Evolutionary conservation across 2,797 vertebrate genomes (phyloP).

Genomic region (Tapirus indicus): DNA sequence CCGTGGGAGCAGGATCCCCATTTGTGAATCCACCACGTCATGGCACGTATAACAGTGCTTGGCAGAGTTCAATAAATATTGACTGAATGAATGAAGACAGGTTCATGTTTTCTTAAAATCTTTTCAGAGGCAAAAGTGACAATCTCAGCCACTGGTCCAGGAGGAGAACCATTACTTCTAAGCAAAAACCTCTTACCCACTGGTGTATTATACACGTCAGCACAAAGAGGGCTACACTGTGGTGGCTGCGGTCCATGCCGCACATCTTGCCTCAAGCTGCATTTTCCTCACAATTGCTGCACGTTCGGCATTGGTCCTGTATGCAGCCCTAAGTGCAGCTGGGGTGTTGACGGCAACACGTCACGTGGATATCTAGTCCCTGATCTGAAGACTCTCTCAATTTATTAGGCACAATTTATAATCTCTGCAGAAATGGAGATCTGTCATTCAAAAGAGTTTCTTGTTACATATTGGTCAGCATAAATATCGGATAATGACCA

Average conservation of each 20-base stretch:
- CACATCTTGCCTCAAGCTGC: neutral
- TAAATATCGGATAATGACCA: neutral
- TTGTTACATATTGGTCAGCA: neutral
- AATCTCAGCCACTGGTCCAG: neutral
- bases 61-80: neutral
- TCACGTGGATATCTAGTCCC: neutral
- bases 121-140: neutral
- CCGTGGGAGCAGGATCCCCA: neutral
- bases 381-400: neutral
- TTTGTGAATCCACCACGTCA: neutral
- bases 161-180: neutral
- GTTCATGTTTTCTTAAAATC: neutral
- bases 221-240: neutral
- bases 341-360: too few species aligned
- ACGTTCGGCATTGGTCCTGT: neutral
- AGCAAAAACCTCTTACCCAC: neutral
- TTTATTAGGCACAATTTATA: neutral
- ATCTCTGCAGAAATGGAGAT: neutral
- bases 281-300: neutral
- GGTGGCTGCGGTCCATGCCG: too few species aligned
- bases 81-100: neutral
- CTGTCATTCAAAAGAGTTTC: neutral
- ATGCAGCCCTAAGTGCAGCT: neutral
- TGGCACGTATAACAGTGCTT: neutral
- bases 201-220: neutral